Base-by-base conservation (phyloP, 2,113 vertebrate species). In the Crypturellus undulatus region DNA sequence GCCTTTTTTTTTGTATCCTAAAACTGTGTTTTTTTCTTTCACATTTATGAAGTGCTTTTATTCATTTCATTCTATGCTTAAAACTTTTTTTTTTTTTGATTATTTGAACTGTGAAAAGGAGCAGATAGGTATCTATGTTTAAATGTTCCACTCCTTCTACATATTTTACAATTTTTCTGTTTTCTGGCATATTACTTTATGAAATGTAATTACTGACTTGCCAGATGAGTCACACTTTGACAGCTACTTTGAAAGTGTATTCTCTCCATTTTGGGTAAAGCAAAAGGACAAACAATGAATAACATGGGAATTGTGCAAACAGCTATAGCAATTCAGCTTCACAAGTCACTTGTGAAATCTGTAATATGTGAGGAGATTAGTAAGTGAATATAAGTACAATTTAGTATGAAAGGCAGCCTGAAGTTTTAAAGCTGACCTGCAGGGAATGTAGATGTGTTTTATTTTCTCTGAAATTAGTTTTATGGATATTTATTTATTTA, bases 261-360 rank as follows among this genome's bases (percentile, higher is more conserved):
- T 91, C 56, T 92, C 36, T 91, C 84, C 87, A 94, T 87, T 94
- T 70, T 87, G 43, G 26, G 10, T 79, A 82, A 92, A 92, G 92
- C 22, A 94, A 95, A 84, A 0, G 2, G 62, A 79, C 84, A 94
- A 89, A 94, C 86, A 94, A 58, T 77, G 81, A 94, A 89, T 92
- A 94, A 79, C 70, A 49, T 24, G 15, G 67, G 78, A 97, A 87
- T 32, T 84, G 87, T 91, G 82, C 63, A 93, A 93, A 84, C 83
- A 93, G 38, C 80, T 89, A 79, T 14, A 79, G 78, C 89, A 94
- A 94, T 96, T 95, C 94, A 82, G 26, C 67, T 51, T 89, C 84
- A 95, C 92, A 92, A 96, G 84, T 96, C 87, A 92, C 45, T 97
- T 97, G 94, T 96, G 91, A 96, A 97, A 97, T 96, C 81, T 92